Evolutionary conservation across 2,113 vertebrate species (phyloP).

Genomic region (Mionectes macconnelli): DNA sequence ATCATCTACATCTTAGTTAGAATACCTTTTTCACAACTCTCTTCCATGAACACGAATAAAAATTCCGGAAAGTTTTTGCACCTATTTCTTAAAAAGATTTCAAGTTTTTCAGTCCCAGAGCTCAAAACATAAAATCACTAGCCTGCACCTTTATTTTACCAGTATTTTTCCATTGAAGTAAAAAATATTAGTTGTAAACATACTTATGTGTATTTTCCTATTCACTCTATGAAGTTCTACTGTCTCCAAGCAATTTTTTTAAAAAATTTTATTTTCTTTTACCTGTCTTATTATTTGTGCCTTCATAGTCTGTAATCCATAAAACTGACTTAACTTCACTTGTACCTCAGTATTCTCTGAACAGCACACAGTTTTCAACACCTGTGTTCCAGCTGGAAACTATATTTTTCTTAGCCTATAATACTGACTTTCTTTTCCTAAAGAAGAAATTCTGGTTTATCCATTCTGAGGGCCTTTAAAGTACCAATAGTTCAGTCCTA

Average conservation of each 20-base stretch:
- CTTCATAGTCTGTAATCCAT: background rate
- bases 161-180: background rate
- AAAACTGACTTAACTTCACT: background rate
- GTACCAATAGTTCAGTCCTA: background rate
- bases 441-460: background rate
- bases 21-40: background rate
- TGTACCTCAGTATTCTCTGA: background rate
- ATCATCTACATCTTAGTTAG: background rate
- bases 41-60: background rate
- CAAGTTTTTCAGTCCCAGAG: background rate
- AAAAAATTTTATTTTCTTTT: background rate
- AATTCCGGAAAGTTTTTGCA: background rate
- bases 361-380: background rate
- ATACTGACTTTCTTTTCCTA: background rate
- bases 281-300: background rate
- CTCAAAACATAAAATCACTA: background rate
- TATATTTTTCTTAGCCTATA: background rate
- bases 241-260: background rate
- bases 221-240: background rate
- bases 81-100: background rate
- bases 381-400: background rate
- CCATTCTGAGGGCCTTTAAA: background rate
- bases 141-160: background rate
- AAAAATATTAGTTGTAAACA: background rate
- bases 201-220: background rate